Base-by-base conservation (phyloP, 2,888 invertebrate species). In the Polietes domitor region DNA sequence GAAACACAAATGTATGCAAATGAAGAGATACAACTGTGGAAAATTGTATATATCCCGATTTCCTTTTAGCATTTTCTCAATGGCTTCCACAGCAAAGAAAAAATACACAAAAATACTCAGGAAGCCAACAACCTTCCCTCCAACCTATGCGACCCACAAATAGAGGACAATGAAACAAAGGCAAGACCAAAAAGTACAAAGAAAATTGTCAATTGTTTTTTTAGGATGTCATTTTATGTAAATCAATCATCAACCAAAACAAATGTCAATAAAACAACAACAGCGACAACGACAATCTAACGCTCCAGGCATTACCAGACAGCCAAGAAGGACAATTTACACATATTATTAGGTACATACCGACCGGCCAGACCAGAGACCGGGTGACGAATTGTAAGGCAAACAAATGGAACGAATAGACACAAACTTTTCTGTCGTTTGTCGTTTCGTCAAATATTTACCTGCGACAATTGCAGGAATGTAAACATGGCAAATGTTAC, bases 221-320 rank as follows among this genome's bases (percentile, higher is more conserved):
- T 43, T 68, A 41, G 68, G 68, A 68, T 43, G 43, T 43, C 41
- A 68, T 24, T 68, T 68, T 68, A 68, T 68, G 68, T 68, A 68
- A 68, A 68, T 68, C 68, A 68, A 68, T 68, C 68, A 68, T 41
- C 68, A 43, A n/a, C 21, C 41, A 68, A 24, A 68, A 21, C 24
- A 68, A 68, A 37, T 41, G 24, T n/a, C 21, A 63, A 63, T 17
- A 32, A 19, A 32, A 37, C 19, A 32, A 63, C 17, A 32, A n/a
- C 2, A 28, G 17, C 17, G 26, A 63, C 12, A 2, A 61, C n/a
- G 17, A 28, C 55, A 61, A 28, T 21, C 2, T 17, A 15, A 43
- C 41, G 68, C 10, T 12, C 24, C 15, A 68, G 21, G 43, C 21
- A 68, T 10, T 41, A 12, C 17, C 37, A 50, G 6, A 3, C 26